Evolutionary conservation across 2,888 invertebrate genomes (phyloP), one percentile per base, ranked within the genome.

Genomic region (Dorcus parallelipipedus): DNA sequence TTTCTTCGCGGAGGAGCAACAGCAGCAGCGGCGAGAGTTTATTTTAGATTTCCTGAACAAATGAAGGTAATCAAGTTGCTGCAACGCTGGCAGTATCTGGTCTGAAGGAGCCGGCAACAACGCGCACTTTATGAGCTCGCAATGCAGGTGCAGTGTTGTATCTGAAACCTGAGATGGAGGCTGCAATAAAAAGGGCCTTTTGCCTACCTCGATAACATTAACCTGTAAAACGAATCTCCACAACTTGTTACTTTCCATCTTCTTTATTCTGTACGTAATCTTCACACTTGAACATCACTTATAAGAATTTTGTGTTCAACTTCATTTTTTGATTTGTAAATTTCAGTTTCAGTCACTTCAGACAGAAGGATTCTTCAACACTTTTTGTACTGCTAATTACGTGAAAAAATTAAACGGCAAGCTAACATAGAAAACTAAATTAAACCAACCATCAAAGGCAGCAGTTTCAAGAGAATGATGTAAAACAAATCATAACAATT

Each of bases 1-100:
- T 45, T 45, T 45, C 14, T 45, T 45, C 14, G 17, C 45, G n/a
- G 52, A 52, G 26, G 26, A 33, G 26, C 26, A 33, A 7, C 26
- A 33, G 51, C 26, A 33, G 26, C 26, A 33, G 51, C 10, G 39
- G 38, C 56, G 54, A 54, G 54, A 53, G 49, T 43, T 38, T 42
- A 51, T 48, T 55, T 49, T 59, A 50, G 20, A 66, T 64, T 65
- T 65, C 59, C 63, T 62, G 60, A 59, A 63, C 61, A 59, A 63
- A 63, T 62, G 65, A 66, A 66, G 65, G 65, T 62, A 65, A 66
- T 65, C 65, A 63, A 67, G 65, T 64, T 59, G 56, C 52, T 54
- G 20, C 45, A 20, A 45, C 45, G 20, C 20, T 20, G 17, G 17
- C 45, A 20, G 59, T 59, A 61, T 61, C 59, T 61, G 52, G 45